These are phyloP conservation scores for Atopsyche davidsoni DNA, from an alignment of 1,140 invertebrate genomes.

Conservation along the genomic window DNA sequence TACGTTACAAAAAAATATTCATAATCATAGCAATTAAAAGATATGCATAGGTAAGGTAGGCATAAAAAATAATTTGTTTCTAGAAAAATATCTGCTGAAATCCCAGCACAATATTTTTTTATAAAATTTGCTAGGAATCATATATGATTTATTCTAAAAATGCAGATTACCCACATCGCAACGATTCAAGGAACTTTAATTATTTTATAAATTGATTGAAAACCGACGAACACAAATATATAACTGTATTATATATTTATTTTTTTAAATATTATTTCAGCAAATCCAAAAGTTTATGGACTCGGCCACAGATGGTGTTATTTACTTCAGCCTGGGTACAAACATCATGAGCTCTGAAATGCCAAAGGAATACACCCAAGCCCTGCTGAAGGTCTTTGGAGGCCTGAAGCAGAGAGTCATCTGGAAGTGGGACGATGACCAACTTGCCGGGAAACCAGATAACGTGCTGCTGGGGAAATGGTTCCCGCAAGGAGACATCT, in stretches of 20 bases:
- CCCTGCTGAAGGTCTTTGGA: conserved; percentile 49
- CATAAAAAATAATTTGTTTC: too few relatives aligned
- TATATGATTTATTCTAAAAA: too few relatives aligned
- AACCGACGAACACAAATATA: background rate
- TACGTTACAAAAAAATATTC: too few relatives aligned
- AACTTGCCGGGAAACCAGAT: conserved; percentile 39
- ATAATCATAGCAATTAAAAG: too few relatives aligned
- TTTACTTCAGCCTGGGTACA: conserved; percentile 60
- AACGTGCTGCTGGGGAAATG: conserved; percentile 61
- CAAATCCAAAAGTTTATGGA: conserved; percentile 52
- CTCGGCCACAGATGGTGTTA: conserved; percentile 49
- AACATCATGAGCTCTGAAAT: conserved; percentile 51
- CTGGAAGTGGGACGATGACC: conserved; percentile 61
- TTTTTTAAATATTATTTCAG: conserved; percentile 33
- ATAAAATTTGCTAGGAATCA: too few relatives aligned
- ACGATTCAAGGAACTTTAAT: too few relatives aligned
- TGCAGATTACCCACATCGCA: too few relatives aligned
- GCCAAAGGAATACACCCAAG: conserved; percentile 41
- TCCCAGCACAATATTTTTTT: too few relatives aligned
- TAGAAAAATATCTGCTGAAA: too few relatives aligned
- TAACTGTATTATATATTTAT: conserved; percentile 14
- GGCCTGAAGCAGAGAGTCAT: conserved; percentile 54
- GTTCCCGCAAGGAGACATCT: conserved; percentile 64
- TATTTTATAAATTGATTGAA: too few relatives aligned
- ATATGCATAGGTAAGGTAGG: too few relatives aligned